phyloP scores from a whole-genome alignment of 2,888 invertebrate genomes.

The Automeris io region DNA sequence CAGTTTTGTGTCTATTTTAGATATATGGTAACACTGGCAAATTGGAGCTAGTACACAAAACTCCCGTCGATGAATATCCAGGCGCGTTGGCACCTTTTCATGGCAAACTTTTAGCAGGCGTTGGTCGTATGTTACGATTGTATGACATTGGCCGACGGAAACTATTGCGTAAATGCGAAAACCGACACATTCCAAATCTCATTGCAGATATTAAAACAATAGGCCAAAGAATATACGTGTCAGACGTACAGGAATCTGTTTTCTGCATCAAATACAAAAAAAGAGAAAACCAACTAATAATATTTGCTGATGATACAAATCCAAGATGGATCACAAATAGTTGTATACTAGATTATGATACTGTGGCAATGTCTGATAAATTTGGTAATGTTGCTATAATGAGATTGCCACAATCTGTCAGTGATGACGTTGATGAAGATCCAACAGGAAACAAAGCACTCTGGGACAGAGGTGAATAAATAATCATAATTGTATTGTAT shows the following conservation, averaged over 20 bases:
- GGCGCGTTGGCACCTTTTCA: conserved; percentile 93
- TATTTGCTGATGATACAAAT: conserved; percentile 98
- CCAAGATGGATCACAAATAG: conserved; percentile 96
- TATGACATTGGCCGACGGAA: conserved; percentile 97
- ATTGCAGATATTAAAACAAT: conserved; percentile 95
- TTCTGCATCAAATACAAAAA: conserved; percentile 97
- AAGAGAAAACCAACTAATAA: conserved; percentile 97
- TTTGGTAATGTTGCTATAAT: conserved; percentile 97
- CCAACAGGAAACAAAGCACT: conserved; percentile 98
- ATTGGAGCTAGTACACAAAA: conserved; percentile 95
- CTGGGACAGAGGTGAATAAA: conserved; percentile 86
- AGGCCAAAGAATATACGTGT: conserved; percentile 95
- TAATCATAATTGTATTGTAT: too few species aligned
- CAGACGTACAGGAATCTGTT: conserved; percentile 97
- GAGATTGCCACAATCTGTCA: conserved; percentile 91
- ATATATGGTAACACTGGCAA: conserved; percentile 86
- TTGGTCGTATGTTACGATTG: conserved; percentile 92
- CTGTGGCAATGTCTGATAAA: conserved; percentile 97
- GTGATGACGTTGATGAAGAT: conserved; percentile 99
- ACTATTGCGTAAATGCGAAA: conserved; percentile 97
- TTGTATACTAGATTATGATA: conserved; percentile 95
- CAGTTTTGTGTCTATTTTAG: conserved; percentile 30
- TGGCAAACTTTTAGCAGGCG: conserved; percentile 93
- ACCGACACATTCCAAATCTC: conserved; percentile 95
- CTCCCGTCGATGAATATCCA: conserved; percentile 94